Evolutionary conservation across 2,113 vertebrate species (phyloP).

Genomic region (Excalfactoria chinensis): DNA sequence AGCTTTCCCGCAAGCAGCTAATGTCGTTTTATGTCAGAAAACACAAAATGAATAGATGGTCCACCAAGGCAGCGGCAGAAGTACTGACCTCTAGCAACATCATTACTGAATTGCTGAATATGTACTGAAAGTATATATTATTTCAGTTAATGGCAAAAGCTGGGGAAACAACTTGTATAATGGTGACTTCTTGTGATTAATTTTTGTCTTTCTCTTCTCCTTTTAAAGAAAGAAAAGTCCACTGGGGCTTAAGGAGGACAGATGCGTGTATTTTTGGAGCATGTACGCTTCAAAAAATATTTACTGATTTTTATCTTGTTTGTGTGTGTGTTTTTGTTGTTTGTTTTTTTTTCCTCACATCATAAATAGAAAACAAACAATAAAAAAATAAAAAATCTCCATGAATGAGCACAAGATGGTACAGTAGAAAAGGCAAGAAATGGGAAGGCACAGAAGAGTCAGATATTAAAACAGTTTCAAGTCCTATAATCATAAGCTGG

Average conservation of each 20-base stretch:
- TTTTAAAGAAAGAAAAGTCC: neutral
- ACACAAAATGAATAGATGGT: neutral
- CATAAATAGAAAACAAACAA: neutral
- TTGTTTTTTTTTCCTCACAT: neutral
- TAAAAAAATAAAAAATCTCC: neutral
- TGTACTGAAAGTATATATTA: neutral
- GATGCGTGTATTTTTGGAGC: neutral
- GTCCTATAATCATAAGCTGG: neutral
- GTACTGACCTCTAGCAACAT: constrained; percentile 13
- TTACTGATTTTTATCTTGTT: neutral
- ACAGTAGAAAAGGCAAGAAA: neutral
- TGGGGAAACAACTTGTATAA: neutral
- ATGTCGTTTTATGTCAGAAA: constrained; percentile 30
- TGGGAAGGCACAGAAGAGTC: neutral
- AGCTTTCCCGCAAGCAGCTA: constrained; percentile 25
- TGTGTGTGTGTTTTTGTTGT: neutral
- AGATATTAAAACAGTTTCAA: neutral
- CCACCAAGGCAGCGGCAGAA: neutral
- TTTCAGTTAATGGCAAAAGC: neutral
- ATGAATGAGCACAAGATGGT: neutral
- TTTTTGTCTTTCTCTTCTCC: neutral
- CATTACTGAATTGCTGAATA: neutral
- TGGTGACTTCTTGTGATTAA: neutral
- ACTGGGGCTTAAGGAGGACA: neutral
- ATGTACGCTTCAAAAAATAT: neutral